Conservation (phyloP, 2,888 invertebrate species). For the Muscina levida region DNA sequence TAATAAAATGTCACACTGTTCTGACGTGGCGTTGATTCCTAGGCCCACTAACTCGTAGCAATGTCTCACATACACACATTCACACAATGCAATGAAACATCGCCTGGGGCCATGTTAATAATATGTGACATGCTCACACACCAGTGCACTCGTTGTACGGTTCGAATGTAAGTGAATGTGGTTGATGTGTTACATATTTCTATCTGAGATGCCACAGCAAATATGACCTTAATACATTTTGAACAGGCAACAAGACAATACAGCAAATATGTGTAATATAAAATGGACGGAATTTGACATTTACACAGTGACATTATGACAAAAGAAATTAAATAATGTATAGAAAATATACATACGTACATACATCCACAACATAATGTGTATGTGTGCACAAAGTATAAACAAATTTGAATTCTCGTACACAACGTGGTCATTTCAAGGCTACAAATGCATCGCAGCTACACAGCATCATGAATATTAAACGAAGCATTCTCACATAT, state of each 20-base stretch:
- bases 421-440: constrained; percentile 50
- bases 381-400: not conserved
- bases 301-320: constrained; percentile 5
- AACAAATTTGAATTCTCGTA: not conserved
- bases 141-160: no score
- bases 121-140: no score
- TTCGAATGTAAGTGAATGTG: no score
- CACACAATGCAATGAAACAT: no score
- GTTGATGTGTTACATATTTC: not conserved
- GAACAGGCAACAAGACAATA: constrained; percentile 3
- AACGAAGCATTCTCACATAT: not conserved
- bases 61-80: no score
- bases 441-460: constrained; percentile 13
- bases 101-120: not conserved
- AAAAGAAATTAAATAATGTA: constrained; percentile 20
- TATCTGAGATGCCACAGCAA: constrained; percentile 23
- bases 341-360: no score
- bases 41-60: no score
- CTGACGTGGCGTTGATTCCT: constrained; percentile 2
- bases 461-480: constrained; percentile 12
- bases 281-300: constrained; percentile 7
- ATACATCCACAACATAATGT: not conserved
- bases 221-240: constrained; percentile 38
- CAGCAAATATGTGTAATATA: constrained; percentile 21
- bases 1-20: constrained; percentile 51